phyloP scores from a whole-genome alignment of 2,113 vertebrate species.

The Callorhinus ursinus region DNA sequence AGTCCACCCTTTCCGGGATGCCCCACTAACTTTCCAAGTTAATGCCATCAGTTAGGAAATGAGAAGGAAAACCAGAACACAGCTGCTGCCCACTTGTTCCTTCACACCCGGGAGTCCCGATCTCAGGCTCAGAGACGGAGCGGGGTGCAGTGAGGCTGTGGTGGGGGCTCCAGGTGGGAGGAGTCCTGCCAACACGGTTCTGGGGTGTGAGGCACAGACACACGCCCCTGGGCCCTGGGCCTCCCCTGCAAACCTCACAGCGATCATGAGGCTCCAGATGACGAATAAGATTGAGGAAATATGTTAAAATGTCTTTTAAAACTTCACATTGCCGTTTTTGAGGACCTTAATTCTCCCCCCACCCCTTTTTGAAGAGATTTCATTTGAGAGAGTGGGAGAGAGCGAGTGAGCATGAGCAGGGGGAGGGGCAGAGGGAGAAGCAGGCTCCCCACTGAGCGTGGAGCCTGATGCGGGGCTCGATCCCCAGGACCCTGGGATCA shows the following conservation, averaged over 20 bases:
- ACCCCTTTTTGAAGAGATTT: background rate
- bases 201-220: background rate
- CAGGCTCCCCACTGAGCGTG: background rate
- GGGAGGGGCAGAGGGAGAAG: background rate
- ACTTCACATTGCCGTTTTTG: background rate
- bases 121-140: background rate
- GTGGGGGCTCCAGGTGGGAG: background rate
- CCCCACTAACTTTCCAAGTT: background rate
- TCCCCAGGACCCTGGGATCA: background rate
- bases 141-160: accelerated
- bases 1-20: background rate
- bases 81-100: background rate
- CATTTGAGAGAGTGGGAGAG: background rate
- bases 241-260: background rate
- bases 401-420: background rate
- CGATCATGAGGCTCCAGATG: background rate
- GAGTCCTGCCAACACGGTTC: accelerated
- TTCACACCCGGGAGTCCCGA: background rate
- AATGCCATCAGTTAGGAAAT: background rate
- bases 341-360: background rate
- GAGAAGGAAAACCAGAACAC: background rate
- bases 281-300: background rate
- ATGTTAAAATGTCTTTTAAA: background rate
- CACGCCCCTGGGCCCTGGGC: background rate
- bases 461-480: background rate